A percentile compares a stretch with the other conserved stretches of the same genome.
Conservation (phyloP, 35 echinoderm and acorn worm species). For the Ophiothrix spiculata region DNA sequence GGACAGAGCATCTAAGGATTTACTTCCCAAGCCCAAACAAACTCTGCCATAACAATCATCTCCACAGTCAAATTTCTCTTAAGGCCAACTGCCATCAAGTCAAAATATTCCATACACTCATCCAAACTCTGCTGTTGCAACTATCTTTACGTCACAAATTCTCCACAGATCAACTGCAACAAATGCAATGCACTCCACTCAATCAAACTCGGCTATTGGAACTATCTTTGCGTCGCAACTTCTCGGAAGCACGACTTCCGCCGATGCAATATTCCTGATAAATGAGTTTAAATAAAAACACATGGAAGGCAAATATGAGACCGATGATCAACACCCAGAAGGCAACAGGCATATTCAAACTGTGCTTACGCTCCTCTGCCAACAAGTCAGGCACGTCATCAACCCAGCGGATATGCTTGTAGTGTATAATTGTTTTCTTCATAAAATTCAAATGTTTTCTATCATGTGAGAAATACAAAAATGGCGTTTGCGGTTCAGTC, state of each 20-base stretch:
- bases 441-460: conserved; percentile 69
- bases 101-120: no score
- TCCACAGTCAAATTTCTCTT: no score
- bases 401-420: conserved; percentile 62
- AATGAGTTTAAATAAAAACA: conserved; percentile 82
- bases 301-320: conserved; percentile 77
- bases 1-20: no score
- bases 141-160: no score
- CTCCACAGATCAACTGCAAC: no score
- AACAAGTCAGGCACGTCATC: conserved; percentile 57
- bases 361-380: conserved; percentile 26
- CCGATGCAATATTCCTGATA: conserved; percentile 83
- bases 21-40: no score
- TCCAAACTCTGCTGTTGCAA: no score
- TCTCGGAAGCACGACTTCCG: background rate
- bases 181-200: no score
- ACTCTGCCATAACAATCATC: no score
- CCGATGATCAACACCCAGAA: conserved; percentile 75
- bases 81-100: no score
- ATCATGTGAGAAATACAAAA: conserved; percentile 91
- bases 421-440: conserved; percentile 74
- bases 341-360: conserved; percentile 79
- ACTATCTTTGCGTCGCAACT: background rate
- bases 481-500: conserved; percentile 85
- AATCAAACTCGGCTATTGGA: background rate